These are phyloP conservation scores for Mya arenaria DNA, from an alignment of 1,140 invertebrate genomes.

Conservation along the genomic window DNA sequence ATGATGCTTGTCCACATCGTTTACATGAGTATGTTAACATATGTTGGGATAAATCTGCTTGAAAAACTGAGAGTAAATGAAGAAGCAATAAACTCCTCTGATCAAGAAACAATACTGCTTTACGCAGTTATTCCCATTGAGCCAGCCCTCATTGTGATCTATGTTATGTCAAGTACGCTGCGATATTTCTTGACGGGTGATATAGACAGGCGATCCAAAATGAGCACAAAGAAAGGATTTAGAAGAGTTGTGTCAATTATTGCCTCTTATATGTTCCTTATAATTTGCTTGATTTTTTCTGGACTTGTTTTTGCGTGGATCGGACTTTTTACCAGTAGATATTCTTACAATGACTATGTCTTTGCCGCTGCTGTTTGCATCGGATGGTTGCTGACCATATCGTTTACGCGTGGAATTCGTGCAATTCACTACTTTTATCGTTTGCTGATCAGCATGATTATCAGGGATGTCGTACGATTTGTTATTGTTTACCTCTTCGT, in stretches of 20 bases:
- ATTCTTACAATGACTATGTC: conserved; percentile 69
- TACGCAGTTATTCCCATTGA: conserved; percentile 67
- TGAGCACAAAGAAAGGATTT: conserved; percentile 17
- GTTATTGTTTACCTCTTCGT: conserved; percentile 76
- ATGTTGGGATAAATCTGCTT: conserved; percentile 52
- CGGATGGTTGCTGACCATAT: conserved; percentile 75
- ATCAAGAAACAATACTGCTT: conserved; percentile 45
- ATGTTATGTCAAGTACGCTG: conserved; percentile 28
- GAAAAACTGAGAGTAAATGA: conserved; percentile 45
- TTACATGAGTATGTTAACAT: conserved; percentile 74
- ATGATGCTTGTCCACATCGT: conserved; percentile 70
- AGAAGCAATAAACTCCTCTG: conserved; percentile 18
- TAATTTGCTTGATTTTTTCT: conserved; percentile 60
- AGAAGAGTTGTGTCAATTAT: conserved; percentile 32
- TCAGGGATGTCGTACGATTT: conserved; percentile 73
- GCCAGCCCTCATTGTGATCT: conserved; percentile 63
- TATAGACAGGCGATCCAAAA: conserved; percentile 5
- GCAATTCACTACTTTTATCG: conserved; percentile 75
- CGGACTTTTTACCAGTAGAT: conserved; percentile 55
- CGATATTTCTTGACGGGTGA: conserved; percentile 28
- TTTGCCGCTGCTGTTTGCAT: conserved; percentile 68
- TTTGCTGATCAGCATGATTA: conserved; percentile 75
- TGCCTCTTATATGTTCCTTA: conserved; percentile 38
- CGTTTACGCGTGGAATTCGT: conserved; percentile 74
- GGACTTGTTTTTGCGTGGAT: conserved; percentile 68